phyloP scores from a whole-genome alignment of 2,113 vertebrate species.

The Cynocephalus volans region DNA sequence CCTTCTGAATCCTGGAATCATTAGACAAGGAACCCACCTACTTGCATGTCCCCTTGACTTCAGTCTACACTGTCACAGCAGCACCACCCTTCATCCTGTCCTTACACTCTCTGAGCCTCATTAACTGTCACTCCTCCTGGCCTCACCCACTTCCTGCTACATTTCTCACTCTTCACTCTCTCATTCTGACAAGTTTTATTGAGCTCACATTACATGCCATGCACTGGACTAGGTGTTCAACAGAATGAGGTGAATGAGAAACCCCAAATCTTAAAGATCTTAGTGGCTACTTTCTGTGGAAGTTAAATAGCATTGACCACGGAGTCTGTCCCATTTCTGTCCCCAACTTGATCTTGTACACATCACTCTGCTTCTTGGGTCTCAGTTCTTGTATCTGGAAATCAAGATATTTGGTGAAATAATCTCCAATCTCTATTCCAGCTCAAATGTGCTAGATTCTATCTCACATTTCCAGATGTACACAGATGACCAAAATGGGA shows the following conservation, averaged over 20 bases:
- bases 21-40: background rate
- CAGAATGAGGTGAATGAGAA: background rate
- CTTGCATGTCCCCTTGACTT: background rate
- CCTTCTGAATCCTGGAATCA: background rate
- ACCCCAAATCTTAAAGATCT: background rate
- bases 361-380: accelerated
- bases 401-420: background rate
- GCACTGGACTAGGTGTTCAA: background rate
- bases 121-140: background rate
- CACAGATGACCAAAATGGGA: background rate
- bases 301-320: background rate
- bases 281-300: background rate
- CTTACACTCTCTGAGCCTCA: background rate
- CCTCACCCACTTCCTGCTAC: background rate
- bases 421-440: background rate
- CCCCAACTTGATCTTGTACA: background rate
- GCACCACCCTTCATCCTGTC: background rate
- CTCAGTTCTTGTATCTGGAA: background rate
- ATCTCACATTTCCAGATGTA: background rate
- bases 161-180: background rate
- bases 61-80: background rate
- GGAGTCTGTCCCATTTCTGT: background rate
- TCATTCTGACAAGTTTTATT: background rate
- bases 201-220: accelerated
- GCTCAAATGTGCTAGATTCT: background rate